Evolutionary conservation across 2,113 vertebrate genomes (phyloP), one percentile per base, ranked within the genome.

Genomic region (Corythornis vintsioides): DNA sequence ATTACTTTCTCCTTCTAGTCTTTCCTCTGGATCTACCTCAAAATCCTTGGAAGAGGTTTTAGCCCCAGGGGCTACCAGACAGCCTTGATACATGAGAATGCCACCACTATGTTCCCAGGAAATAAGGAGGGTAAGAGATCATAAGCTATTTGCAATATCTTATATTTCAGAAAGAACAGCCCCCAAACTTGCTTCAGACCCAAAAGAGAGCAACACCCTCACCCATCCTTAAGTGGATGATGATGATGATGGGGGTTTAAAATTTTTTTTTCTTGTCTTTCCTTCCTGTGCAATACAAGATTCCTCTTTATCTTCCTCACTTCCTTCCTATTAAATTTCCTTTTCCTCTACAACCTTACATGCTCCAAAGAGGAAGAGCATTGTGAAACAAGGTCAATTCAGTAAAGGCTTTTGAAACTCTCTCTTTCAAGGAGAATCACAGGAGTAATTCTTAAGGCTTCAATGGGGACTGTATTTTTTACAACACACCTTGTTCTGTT

Each of bases 351-450:
- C 18, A 48, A 52, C 14, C 24, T 83, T 89, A 57, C 7, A n/a
- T 84, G 28, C 43, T 82, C 53, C 59, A 47, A 78, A 86, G 64
- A 78, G 19, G 79, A 92, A 90, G 48, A 88, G 17, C 76, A 76
- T 57, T 7, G 2, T 70, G 72, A 94, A 88, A 57, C 48, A 91
- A 95, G 79, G 85, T 92, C 84, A 92, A 29, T 40, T 91, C 43
- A 79, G 56, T 24, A 55, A 89, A 92, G 50, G 74, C 50, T 74
- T 96, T 81, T 77, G 70, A 90, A 78, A 77, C 43, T 71, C n/a
- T 45, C 15, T 77, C n/a, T 88, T 89, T 85, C 50, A 83, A 67
- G 52, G 20, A 89, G 67, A 92, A 31, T 15, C 79, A 84, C 15
- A 43, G 48, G 79, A 81, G 21, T 38, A 59, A 79, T 73, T 92